A percentile compares a stretch with the other conserved stretches of the same genome.
These are phyloP conservation scores for Porites evermanni DNA, from an alignment of 92 coral and sea anemone species.

Conservation along the genomic window DNA sequence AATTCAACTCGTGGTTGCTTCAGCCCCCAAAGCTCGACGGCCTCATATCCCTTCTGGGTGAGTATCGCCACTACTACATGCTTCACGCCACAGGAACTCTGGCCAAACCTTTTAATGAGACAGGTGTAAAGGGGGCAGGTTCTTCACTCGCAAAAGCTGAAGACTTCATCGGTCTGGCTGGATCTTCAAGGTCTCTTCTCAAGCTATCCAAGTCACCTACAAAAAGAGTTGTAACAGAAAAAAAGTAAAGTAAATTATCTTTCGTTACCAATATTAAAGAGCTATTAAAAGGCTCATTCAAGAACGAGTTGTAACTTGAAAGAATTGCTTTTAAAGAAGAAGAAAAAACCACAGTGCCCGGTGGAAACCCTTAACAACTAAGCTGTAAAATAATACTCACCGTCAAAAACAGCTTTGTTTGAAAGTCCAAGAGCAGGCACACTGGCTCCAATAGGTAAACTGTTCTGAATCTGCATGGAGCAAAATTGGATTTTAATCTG, in stretches of 20 bases:
- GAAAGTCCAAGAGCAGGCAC: slow-evolving; percentile 98
- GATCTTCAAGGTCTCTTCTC: slow-evolving; percentile 69
- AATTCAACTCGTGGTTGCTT: no score
- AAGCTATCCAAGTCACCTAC: slow-evolving; percentile 83
- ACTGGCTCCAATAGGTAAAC: slow-evolving; percentile 93
- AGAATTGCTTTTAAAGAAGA: no score
- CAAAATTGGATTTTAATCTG: not conserved
- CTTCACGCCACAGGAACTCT: no score
- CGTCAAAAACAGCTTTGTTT: slow-evolving; percentile 98
- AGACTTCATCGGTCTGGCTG: slow-evolving; percentile 79
- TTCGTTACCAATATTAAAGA: no score
- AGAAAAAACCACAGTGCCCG: no score
- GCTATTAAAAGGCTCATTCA: no score
- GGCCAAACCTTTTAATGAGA: slow-evolving; percentile 62
- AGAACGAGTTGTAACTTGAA: no score
- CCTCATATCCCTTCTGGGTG: no score
- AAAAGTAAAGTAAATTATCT: not conserved
- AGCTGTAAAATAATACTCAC: slow-evolving; percentile 26
- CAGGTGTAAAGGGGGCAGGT: slow-evolving; percentile 89
- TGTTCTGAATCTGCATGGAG: slow-evolving; percentile 48
- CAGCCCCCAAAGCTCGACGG: no score
- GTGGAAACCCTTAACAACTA: no score
- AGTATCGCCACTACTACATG: no score
- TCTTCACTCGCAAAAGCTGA: slow-evolving; percentile 96
- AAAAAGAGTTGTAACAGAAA: not conserved